phyloP scores from a whole-genome alignment of 2,888 invertebrate species.

The Lypha dubia region DNA sequence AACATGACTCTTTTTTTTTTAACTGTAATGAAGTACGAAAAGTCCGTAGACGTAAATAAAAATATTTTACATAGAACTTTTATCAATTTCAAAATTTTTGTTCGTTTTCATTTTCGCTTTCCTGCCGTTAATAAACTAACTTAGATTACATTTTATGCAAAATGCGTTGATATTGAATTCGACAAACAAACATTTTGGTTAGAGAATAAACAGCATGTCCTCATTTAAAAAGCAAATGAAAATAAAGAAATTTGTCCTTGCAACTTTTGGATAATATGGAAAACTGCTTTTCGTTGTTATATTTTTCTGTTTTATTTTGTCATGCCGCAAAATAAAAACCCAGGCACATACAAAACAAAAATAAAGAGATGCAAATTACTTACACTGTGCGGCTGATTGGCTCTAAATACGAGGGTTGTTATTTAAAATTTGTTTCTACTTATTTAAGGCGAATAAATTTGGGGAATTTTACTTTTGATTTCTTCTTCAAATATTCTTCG shows the following conservation, averaged over 20 bases:
- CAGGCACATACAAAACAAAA: slow-evolving; percentile 1
- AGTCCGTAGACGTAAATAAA: background rate
- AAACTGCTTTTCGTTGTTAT: background rate
- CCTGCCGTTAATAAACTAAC: background rate
- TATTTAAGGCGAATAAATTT: too few species aligned
- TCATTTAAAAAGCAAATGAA: slow-evolving; percentile 36
- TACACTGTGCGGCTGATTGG: background rate
- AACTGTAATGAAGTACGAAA: background rate
- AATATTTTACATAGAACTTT: background rate
- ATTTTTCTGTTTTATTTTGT: background rate
- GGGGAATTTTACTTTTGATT: too few species aligned
- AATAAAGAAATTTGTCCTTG: slow-evolving; percentile 50
- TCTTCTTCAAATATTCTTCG: too few species aligned
- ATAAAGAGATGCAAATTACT: background rate
- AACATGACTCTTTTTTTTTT: too few species aligned
- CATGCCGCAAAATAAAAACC: slow-evolving; percentile 2
- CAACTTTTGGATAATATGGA: slow-evolving; percentile 31
- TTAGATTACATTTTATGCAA: slow-evolving; percentile 23
- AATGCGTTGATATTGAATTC: slow-evolving; percentile 35
- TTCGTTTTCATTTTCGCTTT: background rate
- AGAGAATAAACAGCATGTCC: slow-evolving; percentile 29
- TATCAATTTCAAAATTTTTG: slow-evolving; percentile 1
- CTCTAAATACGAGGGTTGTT: background rate
- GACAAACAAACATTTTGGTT: slow-evolving; percentile 9
- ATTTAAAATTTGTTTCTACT: background rate